A percentile compares a stretch with the other conserved stretches of the same genome.
These are phyloP conservation scores for Bubo scandiacus DNA, from an alignment of 2,113 vertebrate genomes.

Conservation along the genomic window DNA sequence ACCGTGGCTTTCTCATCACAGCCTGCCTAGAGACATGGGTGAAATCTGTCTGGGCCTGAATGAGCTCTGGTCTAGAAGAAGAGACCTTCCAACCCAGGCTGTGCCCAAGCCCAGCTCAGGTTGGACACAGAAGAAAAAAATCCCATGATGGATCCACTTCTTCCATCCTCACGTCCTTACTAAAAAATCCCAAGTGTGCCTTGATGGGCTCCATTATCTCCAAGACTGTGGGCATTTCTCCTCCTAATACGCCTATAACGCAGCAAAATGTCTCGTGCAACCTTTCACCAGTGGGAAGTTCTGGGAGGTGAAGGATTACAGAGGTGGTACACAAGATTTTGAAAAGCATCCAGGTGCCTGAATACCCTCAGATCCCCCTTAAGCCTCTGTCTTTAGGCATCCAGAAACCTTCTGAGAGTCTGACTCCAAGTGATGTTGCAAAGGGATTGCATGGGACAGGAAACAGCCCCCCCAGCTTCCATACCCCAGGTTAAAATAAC, in stretches of 20 bases:
- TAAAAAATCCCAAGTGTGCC: not conserved
- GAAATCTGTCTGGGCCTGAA: not conserved
- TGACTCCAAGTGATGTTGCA: not conserved
- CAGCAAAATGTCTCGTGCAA: not conserved
- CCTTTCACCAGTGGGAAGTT: not conserved
- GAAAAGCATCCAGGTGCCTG: not conserved
- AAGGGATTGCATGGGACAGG: not conserved
- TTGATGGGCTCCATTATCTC: not conserved
- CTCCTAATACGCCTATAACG: not conserved
- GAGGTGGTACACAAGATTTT: not conserved
- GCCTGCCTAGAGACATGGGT: not conserved
- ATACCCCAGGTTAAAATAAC: constrained; percentile 7
- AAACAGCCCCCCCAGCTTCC: not conserved
- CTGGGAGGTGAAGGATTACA: not conserved
- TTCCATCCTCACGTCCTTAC: not conserved
- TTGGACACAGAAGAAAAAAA: not conserved
- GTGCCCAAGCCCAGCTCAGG: not conserved
- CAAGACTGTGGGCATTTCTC: not conserved
- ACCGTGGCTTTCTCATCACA: not conserved
- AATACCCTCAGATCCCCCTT: not conserved
- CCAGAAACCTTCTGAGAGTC: not conserved
- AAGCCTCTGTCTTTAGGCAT: not conserved
- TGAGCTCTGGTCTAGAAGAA: not conserved
- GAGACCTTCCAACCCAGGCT: not conserved
- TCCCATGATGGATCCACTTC: not conserved